Evolutionary conservation across 2,797 vertebrate genomes (phyloP).

Genomic region (Chrosomus eos): DNA sequence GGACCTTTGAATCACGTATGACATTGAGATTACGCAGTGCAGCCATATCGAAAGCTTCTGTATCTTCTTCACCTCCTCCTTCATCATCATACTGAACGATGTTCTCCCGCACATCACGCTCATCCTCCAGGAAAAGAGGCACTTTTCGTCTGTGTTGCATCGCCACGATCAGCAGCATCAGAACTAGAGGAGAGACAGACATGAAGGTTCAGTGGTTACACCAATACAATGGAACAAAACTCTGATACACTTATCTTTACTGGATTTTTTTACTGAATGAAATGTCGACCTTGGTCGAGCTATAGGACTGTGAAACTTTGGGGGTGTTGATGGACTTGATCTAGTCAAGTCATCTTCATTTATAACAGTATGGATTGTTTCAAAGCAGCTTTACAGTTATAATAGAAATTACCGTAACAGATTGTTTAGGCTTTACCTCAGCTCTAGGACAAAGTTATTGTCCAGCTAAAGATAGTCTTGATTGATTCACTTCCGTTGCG

Average conservation of each 20-base stretch:
- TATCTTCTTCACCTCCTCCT: constrained; percentile 96
- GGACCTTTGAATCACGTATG: constrained; percentile 84
- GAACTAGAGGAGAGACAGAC: constrained; percentile 71
- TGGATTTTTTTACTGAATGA: neutral
- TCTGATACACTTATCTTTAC: neutral
- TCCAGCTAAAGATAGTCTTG: too few relatives aligned
- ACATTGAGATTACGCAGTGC: constrained; percentile 91
- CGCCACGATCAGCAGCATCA: constrained; percentile 90
- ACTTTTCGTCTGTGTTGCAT: constrained; percentile 91
- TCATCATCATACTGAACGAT: constrained; percentile 96
- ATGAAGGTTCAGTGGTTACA: neutral
- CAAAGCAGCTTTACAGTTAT: too few relatives aligned
- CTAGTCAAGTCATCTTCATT: too few relatives aligned
- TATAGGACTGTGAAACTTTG: too few relatives aligned
- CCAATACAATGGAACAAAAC: neutral
- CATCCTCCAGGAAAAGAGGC: constrained; percentile 93
- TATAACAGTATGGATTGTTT: too few relatives aligned
- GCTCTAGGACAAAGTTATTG: too few relatives aligned
- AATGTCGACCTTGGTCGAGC: too few relatives aligned
- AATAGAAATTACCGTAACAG: too few relatives aligned
- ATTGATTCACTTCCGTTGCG: too few relatives aligned
- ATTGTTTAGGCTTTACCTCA: too few relatives aligned
- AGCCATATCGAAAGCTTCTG: constrained; percentile 96
- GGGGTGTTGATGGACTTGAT: too few relatives aligned
- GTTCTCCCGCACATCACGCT: constrained; percentile 92